Evolutionary conservation across 2,113 vertebrate genomes (phyloP).

Genomic region (Microcebus griseorufus): DNA sequence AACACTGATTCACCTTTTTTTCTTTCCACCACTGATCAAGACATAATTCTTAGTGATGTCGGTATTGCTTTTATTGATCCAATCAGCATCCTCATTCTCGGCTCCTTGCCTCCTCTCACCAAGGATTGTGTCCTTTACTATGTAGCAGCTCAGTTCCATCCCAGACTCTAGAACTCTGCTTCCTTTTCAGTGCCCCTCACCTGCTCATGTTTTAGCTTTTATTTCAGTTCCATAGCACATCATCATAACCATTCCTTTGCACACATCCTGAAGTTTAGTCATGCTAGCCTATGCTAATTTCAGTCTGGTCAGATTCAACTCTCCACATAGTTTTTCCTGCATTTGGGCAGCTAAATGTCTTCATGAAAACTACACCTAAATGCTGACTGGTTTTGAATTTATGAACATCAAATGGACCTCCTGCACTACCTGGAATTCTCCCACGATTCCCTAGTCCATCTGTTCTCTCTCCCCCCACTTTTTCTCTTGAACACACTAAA

Average conservation of each 20-base stretch:
- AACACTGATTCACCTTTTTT: not conserved
- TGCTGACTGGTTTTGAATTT: not conserved
- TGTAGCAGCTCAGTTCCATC: too few species aligned
- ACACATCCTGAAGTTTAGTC: not conserved
- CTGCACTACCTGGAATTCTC: not conserved
- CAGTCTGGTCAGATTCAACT: not conserved
- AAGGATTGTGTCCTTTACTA: not conserved
- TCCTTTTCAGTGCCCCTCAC: not conserved
- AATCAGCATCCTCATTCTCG: not conserved
- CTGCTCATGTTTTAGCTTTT: not conserved
- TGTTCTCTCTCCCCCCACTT: not conserved
- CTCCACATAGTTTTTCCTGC: not conserved
- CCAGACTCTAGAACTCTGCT: not conserved
- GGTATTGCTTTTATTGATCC: not conserved
- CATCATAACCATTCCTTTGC: not conserved
- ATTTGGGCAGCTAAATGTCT: not conserved
- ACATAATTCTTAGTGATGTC: not conserved
- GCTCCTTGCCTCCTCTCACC: not conserved
- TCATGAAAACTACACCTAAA: not conserved
- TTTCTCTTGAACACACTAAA: not conserved
- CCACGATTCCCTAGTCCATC: not conserved
- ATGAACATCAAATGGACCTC: too few species aligned
- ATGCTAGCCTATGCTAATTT: not conserved
- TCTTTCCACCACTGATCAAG: not conserved
- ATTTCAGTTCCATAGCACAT: not conserved